Evolutionary conservation across 2,797 vertebrate species (phyloP), one percentile per base, ranked within the genome.

Genomic region (Pitangus sulphuratus): DNA sequence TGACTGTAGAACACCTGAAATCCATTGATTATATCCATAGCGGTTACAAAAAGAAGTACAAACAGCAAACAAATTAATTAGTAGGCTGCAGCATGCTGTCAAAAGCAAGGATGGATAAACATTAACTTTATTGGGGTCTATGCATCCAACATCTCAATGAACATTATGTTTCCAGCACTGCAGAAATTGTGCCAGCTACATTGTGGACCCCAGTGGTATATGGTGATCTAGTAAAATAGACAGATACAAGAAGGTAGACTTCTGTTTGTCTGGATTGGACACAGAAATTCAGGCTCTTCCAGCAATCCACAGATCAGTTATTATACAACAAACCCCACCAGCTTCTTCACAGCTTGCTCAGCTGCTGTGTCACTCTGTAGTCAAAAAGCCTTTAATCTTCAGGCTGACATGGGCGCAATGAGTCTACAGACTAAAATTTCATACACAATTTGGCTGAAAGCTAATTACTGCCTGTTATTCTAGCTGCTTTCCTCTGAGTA

Each of bases 361-460:
- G 62, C 62, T 84, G 53, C 60, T 91, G 44, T 84, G 70, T 84
- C 91, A 94, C 85, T 89, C 3, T 33, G 64, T 39, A 56, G 40
- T 90, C 88, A 91, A 86, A 89, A 82, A 95, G 90, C 40, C 94
- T 92, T 96, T 97, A 92, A 93, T 92, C 77, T 95, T 90, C 95
- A 65, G 91, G 81, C 50, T 96, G 70, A 96, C 78, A 85, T 5
- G 87, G 80, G 58, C 0, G 13, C 84, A 81, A 79, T 74, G 84
- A 91, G 65, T 72, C 77, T 83, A 47, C 56, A 91, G 57, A 84
- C 66, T 81, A 56, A 77, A 77, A 85, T 56, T 91, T 91, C 84
- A n/a, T 80, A 74, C 26, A 78, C n/a, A 76, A 30, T 93, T 95
- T 91, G 72, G 74, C 65, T 86, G 64, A 61, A 90, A 95, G 51